A percentile compares a stretch with the other conserved stretches of the same genome.
Conservation (phyloP, 2,113 vertebrate genomes). For the Heteronetta atricapilla region DNA sequence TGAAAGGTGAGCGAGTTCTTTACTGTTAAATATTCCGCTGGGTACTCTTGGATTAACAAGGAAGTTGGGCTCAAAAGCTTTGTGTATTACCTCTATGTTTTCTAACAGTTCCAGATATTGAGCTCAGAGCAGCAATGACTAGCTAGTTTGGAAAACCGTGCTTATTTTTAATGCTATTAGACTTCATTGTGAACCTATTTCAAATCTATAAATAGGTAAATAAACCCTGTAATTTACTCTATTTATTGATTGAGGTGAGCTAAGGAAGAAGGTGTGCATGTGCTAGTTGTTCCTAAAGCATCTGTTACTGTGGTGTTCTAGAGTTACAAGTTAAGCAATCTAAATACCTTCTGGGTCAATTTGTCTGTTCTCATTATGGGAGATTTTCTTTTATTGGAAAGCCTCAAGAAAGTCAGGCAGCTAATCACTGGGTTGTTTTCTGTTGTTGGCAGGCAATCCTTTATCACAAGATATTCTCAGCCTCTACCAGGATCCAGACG, state of each 20-base stretch:
- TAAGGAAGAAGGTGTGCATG: not conserved
- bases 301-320: not conserved
- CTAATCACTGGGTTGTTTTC: not conserved
- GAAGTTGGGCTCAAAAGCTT: not conserved
- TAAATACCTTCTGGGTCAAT: not conserved
- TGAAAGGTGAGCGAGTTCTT: conserved; percentile 89
- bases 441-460: conserved; percentile 90
- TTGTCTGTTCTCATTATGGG: not conserved
- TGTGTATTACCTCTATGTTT: not conserved
- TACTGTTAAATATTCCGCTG: not conserved
- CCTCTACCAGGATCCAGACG: conserved; percentile 96
- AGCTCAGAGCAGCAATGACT: not conserved
- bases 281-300: not conserved
- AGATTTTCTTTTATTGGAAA: not conserved
- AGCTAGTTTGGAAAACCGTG: not conserved
- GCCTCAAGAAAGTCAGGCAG: not conserved
- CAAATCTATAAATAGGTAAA: not conserved
- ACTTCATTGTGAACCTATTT: not conserved
- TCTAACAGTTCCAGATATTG: not conserved
- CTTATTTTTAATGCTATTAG: not conserved
- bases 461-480: conserved; percentile 98
- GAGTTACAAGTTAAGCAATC: not conserved
- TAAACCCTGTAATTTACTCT: not conserved
- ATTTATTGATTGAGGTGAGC: not conserved
- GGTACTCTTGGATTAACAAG: not conserved